phyloP scores from a whole-genome alignment of 2,888 invertebrate species.

The Girardia tigrina region DNA sequence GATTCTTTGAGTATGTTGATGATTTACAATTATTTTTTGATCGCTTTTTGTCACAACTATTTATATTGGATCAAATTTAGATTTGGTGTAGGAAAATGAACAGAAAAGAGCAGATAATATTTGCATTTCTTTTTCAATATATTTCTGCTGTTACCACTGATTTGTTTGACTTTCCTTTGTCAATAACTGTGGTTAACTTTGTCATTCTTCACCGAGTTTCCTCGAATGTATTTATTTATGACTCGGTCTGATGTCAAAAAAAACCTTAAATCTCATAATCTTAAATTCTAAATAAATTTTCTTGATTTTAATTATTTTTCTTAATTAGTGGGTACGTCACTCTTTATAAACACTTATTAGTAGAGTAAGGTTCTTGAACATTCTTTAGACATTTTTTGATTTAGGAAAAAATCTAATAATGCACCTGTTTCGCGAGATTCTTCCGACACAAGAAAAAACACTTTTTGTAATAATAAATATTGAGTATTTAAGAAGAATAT shows the following conservation, averaged over 20 bases:
- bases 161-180: not conserved
- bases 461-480: no score
- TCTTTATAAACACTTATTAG: no score
- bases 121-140: not conserved
- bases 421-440: no score
- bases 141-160: not conserved
- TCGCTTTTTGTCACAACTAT: not conserved
- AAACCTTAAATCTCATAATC: not conserved
- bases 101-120: not conserved
- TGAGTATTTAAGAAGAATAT: no score
- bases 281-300: not conserved
- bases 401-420: no score
- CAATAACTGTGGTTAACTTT: not conserved
- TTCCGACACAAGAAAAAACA: no score
- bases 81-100: not conserved
- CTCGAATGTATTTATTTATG: not conserved
- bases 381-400: no score
- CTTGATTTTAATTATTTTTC: not conserved
- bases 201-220: not conserved
- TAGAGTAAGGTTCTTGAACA: no score
- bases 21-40: slow-evolving; percentile 1
- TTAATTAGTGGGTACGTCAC: no score
- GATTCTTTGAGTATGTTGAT: no score
- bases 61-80: slow-evolving; percentile 10
- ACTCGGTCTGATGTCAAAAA: not conserved